Evolutionary conservation across 2,797 vertebrate genomes (phyloP).

Genomic region (Sarcophilus harrisii): DNA sequence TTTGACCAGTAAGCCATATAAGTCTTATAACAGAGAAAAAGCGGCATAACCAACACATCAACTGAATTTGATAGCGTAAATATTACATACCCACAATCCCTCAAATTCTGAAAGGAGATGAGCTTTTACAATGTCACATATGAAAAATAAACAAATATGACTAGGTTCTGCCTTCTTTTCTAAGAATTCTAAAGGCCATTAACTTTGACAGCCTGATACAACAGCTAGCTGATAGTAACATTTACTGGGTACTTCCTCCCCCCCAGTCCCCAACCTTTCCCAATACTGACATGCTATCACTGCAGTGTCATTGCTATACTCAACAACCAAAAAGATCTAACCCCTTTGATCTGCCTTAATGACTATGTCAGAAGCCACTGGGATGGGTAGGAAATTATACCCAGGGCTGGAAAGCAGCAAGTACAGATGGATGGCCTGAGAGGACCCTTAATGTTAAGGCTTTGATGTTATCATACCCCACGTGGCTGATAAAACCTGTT

Average conservation of each 20-base stretch:
- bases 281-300: background rate
- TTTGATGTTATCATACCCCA: constrained; percentile 5
- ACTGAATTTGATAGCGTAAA: background rate
- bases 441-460: background rate
- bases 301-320: background rate
- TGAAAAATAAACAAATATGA: constrained; percentile 24
- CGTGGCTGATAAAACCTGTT: background rate
- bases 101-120: background rate
- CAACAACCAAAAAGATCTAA: background rate
- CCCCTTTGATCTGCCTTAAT: background rate
- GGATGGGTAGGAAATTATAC: constrained; percentile 3
- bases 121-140: constrained; percentile 28
- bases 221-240: constrained; percentile 6
- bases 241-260: constrained; percentile 4
- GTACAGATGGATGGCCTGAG: background rate
- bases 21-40: background rate
- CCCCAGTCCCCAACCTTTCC: background rate
- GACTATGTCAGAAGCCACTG: background rate
- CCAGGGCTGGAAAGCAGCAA: background rate
- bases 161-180: constrained; percentile 65
- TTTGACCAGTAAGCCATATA: background rate
- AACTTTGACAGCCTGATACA: constrained; percentile 40
- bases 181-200: constrained; percentile 54
- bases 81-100: background rate
- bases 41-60: background rate